Base-by-base conservation (phyloP, 2,113 vertebrate genomes). In the Chiloscyllium plagiosum region DNA sequence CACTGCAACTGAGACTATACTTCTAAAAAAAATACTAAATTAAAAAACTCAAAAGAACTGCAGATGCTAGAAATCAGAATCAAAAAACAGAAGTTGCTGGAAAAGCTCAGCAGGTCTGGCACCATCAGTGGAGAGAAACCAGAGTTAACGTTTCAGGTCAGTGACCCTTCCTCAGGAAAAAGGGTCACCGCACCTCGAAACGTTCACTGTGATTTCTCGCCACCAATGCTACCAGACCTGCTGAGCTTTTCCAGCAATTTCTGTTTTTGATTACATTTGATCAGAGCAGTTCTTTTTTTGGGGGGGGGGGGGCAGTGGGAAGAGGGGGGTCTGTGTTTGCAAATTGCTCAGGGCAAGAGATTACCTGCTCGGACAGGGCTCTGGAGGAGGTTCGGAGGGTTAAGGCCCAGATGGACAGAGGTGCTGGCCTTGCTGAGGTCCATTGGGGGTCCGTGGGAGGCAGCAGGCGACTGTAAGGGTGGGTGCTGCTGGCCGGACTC, bases 371-470 rank as follows among this genome's bases (percentile, higher is more conserved):
- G 97, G 97, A 97, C 97, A 0, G 99, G 98, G 97, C 97, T 99
- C 97, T 97, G 98, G 97, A 98, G 97, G 97, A 98, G 99, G 97
- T 97, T 98, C 95, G 98, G 98, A 65, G 98, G 97, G n/a, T 97
- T 97, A 97, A 98, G 97, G 97, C 97, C 97, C 0, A 98, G 97
- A 96, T 98, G 98, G 83, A 98, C 96, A 0, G 98, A 98, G 90
- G 98, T 98, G 96, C 98, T 98, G 95, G 98, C 98, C 69, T 98
- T 98, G 97, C 97, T 99, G 97, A 99, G 98, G 98, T 99, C 98
- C 96, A 99, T 98, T 56, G 96, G 50, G 0, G 96, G 96, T 56
- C 95, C 96, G 97, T 97, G 98, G 95, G 97, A 98, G n/a, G 97
- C 97, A 26, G 97, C 97, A 1, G 98, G 97, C 96, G 97, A 97